A percentile compares a stretch with the other conserved stretches of the same genome.
Evolutionary conservation across 2,888 invertebrate species (phyloP).

Genomic region (Stenoptilia bipunctidactyla): DNA sequence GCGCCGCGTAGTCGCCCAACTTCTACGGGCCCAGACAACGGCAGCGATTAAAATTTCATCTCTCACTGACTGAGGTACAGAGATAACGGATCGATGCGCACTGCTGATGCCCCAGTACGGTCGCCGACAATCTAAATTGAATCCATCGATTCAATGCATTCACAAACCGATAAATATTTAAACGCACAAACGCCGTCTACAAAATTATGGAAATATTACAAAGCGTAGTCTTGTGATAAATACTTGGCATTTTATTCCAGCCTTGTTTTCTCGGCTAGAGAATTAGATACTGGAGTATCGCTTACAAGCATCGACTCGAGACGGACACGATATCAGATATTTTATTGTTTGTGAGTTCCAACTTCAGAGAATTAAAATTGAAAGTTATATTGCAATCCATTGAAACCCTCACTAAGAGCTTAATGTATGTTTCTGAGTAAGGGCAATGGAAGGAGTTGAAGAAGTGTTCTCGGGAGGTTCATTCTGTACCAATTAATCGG

Average conservation of each 20-base stretch:
- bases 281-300: too few relatives aligned
- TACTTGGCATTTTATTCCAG: too few relatives aligned
- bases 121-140: too few relatives aligned
- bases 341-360: too few relatives aligned
- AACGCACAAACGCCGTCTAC: not conserved
- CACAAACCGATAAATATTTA: conserved; percentile 17
- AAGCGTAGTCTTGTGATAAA: too few relatives aligned
- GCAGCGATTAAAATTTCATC: conserved; percentile 67
- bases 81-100: conserved; percentile 47
- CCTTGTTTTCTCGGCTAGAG: too few relatives aligned
- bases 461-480: conserved; percentile 27
- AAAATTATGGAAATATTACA: not conserved
- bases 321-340: too few relatives aligned
- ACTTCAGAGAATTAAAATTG: too few relatives aligned
- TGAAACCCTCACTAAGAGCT: too few relatives aligned
- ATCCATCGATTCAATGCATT: conserved; percentile 9
- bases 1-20: conserved; percentile 39
- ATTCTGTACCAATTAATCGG: conserved; percentile 37
- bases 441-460: conserved; percentile 13
- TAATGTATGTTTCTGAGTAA: conserved; percentile 2
- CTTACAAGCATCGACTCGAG: too few relatives aligned
- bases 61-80: conserved; percentile 53
- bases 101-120: conserved; percentile 29
- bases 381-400: too few relatives aligned
- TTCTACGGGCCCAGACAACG: conserved; percentile 48